These are phyloP conservation scores for Procambarus clarkii DNA, from an alignment of 1,140 invertebrate genomes.

Conservation along the genomic window DNA sequence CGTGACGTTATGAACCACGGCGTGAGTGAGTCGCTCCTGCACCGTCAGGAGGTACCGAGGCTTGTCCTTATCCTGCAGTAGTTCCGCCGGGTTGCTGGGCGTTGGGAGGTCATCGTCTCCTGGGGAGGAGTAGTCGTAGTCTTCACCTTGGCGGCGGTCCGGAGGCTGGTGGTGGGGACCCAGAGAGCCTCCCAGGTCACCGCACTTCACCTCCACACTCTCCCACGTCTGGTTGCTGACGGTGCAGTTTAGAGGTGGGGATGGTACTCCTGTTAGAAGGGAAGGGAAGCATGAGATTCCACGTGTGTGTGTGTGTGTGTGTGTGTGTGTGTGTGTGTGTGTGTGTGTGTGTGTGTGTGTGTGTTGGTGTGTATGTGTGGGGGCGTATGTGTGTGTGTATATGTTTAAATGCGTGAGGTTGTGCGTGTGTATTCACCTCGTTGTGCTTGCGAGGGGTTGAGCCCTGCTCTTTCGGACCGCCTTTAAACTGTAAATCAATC, in stretches of 20 bases:
- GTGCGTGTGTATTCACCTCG: too few relatives aligned
- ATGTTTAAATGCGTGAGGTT: too few relatives aligned
- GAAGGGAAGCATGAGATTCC: not conserved
- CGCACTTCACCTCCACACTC: conserved; percentile 56
- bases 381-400: too few relatives aligned
- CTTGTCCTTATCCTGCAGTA: conserved; percentile 54
- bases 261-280: conserved; percentile 34
- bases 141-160: not conserved
- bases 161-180: not conserved
- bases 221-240: conserved; percentile 64
- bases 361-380: too few relatives aligned
- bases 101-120: not conserved
- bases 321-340: too few relatives aligned
- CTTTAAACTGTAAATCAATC: too few relatives aligned
- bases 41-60: conserved; percentile 61
- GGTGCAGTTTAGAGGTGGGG: conserved; percentile 54
- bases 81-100: conserved; percentile 34
- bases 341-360: not conserved
- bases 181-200: conserved; percentile 13
- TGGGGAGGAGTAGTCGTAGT: conserved; percentile 6
- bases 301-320: too few relatives aligned
- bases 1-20: conserved; percentile 48
- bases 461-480: too few relatives aligned
- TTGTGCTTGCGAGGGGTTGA: too few relatives aligned
- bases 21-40: conserved; percentile 33